Evolutionary conservation across 2,888 invertebrate genomes (phyloP).

Genomic region (Rhingia campestris): DNA sequence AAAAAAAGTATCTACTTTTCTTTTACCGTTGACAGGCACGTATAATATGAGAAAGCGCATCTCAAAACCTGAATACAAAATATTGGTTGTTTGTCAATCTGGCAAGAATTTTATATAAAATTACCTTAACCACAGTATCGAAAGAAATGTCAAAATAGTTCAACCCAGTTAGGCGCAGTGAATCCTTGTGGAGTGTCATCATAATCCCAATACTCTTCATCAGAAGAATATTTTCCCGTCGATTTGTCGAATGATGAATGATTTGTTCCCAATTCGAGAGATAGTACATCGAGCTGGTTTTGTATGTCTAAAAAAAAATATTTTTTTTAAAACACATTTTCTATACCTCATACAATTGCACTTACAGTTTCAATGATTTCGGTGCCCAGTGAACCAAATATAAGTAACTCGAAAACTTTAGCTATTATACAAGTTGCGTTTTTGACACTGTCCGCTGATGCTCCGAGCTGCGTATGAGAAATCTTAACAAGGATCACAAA

Average conservation of each 20-base stretch:
- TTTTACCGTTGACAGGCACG: neutral
- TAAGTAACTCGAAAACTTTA: neutral
- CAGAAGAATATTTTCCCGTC: slow-evolving; percentile 64
- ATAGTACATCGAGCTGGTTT: slow-evolving; percentile 74
- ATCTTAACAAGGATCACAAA: neutral
- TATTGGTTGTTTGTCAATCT: neutral
- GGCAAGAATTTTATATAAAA: neutral
- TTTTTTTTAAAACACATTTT: neutral
- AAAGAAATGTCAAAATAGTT: slow-evolving; percentile 27
- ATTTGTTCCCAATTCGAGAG: slow-evolving; percentile 75
- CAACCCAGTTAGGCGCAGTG: slow-evolving; percentile 38
- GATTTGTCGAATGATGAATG: slow-evolving; percentile 63
- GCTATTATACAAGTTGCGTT: neutral
- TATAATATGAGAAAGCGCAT: neutral
- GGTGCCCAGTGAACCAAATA: neutral
- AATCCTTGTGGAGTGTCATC: slow-evolving; percentile 2
- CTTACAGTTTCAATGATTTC: neutral
- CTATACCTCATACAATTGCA: too few species aligned
- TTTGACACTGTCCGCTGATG: neutral
- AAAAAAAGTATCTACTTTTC: too few species aligned
- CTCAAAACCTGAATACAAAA: neutral
- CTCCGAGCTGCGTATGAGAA: neutral
- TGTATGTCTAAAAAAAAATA: slow-evolving; percentile 65
- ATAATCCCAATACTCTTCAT: slow-evolving; percentile 67
- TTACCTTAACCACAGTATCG: slow-evolving; percentile 16